Evolutionary conservation across 2,797 vertebrate genomes (phyloP), one percentile per base, ranked within the genome.

Genomic region (Buceros bicornis): DNA sequence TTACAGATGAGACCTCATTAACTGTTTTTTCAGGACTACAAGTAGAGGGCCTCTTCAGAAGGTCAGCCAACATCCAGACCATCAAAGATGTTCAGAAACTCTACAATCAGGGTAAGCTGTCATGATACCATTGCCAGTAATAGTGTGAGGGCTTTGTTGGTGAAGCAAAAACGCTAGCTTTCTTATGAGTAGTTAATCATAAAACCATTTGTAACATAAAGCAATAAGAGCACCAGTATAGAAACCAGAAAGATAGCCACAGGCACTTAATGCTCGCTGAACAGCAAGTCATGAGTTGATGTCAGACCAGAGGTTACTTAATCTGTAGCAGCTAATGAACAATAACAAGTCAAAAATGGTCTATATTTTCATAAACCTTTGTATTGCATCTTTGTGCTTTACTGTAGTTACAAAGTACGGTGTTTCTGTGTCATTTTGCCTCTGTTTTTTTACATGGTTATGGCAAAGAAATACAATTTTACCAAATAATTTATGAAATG

Each of bases 61-160:
- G 98, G 58, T 99, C 98, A 1, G 98, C 98, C 90, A 98, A 92
- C 7, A 95, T 98, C 77, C 98, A 99, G 94, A 94, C 97, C 56
- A 98, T 99, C 93, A 99, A 98, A 47, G 98, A 99, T 54, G 87
- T 99, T 64, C 98, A 99, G 98, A 98, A 98, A 71, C 98, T 98
- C 73, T 99, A 98, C 86, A 98, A 98, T 90, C 98, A 98, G 72
- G 99, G 99, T 99, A 96, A 98, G 97, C 35, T 16, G 37, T 91
- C 20, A 13, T 37, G 42, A 8, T 43, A 4, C 17, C 15, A 1
- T 25, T 71, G 28, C 69, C n/a, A 37, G 53, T 9, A 35, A 56
- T 13, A 66, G 6, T 3, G 29, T 8, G 43, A 69, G 29, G 42
- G 16, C 16, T 69, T 62, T 62, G 56, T 53, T 83, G 58, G 37